Conservation (phyloP, 2,113 vertebrate species). For the Callocephalon fimbriatum region DNA sequence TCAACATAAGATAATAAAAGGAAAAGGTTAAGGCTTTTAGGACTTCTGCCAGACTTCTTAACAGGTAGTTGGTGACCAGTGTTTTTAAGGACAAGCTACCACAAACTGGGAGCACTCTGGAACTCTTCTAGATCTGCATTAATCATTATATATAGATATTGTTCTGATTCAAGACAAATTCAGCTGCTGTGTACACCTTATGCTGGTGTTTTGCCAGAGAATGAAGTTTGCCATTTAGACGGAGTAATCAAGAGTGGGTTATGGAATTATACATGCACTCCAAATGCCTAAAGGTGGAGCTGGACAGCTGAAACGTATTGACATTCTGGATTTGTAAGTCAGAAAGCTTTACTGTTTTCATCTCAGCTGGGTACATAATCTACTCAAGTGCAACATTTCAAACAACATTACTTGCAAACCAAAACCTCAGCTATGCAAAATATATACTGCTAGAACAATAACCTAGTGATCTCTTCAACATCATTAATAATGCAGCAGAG, state of each 20-base stretch:
- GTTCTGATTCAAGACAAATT: background rate
- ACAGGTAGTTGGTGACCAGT: background rate
- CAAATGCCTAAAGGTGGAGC: background rate
- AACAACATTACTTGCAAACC: background rate
- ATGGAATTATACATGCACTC: background rate
- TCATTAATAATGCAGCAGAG: conserved; percentile 44
- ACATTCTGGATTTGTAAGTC: background rate
- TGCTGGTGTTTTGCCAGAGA: background rate
- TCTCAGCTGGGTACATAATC: background rate
- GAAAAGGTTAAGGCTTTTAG: background rate
- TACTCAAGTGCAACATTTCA: background rate
- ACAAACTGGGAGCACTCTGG: background rate
- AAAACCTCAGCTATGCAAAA: background rate
- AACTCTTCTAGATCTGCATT: background rate
- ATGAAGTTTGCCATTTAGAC: background rate
- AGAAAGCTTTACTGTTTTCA: background rate
- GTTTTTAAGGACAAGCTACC: background rate
- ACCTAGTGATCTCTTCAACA: conserved; percentile 2
- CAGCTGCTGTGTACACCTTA: background rate
- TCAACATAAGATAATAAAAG: background rate
- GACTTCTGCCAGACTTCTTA: background rate
- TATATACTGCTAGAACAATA: conserved; percentile 18
- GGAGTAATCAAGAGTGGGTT: background rate
- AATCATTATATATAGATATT: background rate
- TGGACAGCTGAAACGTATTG: background rate